phyloP scores from a whole-genome alignment of 2,888 invertebrate genomes.

The Stratiomys singularior region DNA sequence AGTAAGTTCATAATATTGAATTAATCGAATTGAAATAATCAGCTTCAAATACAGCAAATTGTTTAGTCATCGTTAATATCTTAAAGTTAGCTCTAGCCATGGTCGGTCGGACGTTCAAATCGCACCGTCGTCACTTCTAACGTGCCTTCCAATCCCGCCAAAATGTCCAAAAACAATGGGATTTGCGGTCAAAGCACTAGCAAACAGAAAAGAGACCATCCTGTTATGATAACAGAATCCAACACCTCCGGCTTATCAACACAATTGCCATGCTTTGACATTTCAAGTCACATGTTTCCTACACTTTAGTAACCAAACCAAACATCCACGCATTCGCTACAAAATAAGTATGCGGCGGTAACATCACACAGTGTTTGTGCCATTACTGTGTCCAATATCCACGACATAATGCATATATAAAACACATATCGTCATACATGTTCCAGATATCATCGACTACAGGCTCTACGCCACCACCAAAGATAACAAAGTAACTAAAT shows the following conservation, averaged over 20 bases:
- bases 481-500: conserved; percentile 7
- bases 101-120: no score
- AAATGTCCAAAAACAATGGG: no score
- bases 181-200: background rate
- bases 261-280: background rate
- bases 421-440: conserved; percentile 5
- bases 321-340: background rate
- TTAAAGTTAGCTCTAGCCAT: no score
- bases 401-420: conserved; percentile 24
- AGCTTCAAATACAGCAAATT: no score
- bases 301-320: conserved; percentile 12
- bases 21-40: no score
- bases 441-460: background rate
- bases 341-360: background rate
- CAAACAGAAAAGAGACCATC: background rate
- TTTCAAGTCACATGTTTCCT: conserved; percentile 28
- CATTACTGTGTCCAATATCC: background rate
- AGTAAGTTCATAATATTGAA: no score
- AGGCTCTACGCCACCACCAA: background rate
- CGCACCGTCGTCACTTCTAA: no score
- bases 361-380: background rate
- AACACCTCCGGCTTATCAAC: background rate
- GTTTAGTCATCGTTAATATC: no score
- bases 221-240: background rate
- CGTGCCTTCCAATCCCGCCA: no score